Conservation (phyloP, 2,888 invertebrate genomes). For the Cylindroiulus punctatus region DNA sequence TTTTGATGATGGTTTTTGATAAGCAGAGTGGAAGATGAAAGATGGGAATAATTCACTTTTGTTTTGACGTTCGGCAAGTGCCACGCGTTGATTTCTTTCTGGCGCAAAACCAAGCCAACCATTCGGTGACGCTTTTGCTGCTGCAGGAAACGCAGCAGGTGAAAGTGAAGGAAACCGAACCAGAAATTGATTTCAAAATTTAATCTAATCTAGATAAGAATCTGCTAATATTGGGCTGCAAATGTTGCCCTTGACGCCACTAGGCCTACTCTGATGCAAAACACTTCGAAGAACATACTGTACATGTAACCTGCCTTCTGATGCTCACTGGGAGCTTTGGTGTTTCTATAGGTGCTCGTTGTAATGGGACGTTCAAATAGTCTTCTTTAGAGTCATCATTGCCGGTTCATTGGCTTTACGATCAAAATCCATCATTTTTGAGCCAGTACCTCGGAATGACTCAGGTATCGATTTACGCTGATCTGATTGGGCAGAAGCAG, state of each 20-base stretch:
- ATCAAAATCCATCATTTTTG: too few species aligned
- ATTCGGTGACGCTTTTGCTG: background rate
- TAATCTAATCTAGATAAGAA: constrained; percentile 45
- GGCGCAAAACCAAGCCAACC: background rate
- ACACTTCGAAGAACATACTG: background rate
- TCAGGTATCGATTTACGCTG: too few species aligned
- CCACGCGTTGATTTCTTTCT: background rate
- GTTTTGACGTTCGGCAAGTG: constrained; percentile 1
- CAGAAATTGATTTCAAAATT: constrained; percentile 37
- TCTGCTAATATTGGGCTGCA: background rate
- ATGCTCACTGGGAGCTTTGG: too few species aligned
- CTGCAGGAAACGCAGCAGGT: constrained; percentile 39
- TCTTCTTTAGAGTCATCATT: too few species aligned
- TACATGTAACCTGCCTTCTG: too few species aligned
- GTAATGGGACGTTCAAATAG: too few species aligned
- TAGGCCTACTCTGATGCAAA: constrained; percentile 11
- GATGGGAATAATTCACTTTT: constrained; percentile 41
- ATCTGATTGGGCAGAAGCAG: too few species aligned
- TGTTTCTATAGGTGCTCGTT: too few species aligned
- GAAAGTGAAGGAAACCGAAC: constrained; percentile 40
- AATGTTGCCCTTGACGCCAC: background rate
- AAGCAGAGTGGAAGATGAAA: constrained; percentile 39
- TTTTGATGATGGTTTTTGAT: constrained; percentile 45
- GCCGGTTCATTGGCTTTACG: too few species aligned
- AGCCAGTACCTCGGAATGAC: too few species aligned